A percentile compares a stretch with the other conserved stretches of the same genome.
phyloP scores from a whole-genome alignment of 92 coral and sea anemone genomes.

The Siderastrea siderea region DNA sequence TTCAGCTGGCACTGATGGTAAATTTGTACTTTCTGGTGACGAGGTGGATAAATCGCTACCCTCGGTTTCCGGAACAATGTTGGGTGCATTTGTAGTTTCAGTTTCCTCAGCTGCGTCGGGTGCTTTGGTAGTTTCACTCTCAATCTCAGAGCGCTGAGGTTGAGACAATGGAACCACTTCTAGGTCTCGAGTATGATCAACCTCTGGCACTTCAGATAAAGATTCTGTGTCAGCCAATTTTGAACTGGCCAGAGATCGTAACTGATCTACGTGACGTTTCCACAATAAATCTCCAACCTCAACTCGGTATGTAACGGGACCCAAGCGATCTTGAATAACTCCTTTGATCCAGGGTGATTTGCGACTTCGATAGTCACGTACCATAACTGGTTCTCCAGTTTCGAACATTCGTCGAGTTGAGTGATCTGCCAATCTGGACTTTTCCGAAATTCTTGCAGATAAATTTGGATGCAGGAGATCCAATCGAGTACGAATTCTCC shows the following conservation, averaged over 20 bases:
- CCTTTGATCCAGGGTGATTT: conserved; percentile 51
- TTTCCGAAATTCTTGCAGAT: conserved; percentile 6
- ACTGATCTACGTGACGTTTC: conserved; percentile 63
- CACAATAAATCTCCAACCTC: conserved; percentile 34
- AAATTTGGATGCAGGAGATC: background rate
- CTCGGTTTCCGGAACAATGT: no score
- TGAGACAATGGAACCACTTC: no score
- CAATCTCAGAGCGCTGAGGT: no score
- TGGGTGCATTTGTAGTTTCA: no score
- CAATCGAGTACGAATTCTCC: conserved; percentile 40
- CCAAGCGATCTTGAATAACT: conserved; percentile 18
- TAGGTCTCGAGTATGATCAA: no score
- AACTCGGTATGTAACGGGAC: conserved; percentile 65
- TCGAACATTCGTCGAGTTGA: background rate
- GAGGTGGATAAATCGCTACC: no score
- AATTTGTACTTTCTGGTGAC: no score
- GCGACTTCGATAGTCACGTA: conserved; percentile 30
- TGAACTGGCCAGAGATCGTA: conserved; percentile 11
- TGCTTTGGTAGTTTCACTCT: no score
- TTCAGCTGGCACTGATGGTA: no score
- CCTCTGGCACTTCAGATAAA: no score
- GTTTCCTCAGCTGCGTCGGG: no score
- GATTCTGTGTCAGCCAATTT: background rate
- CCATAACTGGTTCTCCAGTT: conserved; percentile 55
- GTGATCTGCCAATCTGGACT: background rate